Evolutionary conservation across 2,797 vertebrate genomes (phyloP).

Genomic region (Schizothorax lantsangensis): DNA sequence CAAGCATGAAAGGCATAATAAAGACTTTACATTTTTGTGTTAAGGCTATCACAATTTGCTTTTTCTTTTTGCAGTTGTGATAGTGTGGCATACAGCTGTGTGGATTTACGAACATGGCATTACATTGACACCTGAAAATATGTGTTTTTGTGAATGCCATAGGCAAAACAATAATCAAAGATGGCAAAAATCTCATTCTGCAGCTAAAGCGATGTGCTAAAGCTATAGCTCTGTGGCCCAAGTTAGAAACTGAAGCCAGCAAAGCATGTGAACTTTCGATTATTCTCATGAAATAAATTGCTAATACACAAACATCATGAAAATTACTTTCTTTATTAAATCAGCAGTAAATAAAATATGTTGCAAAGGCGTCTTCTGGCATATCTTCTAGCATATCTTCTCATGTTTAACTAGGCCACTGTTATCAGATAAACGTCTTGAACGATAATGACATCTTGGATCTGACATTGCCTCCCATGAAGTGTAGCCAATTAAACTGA

Average conservation of each 20-base stretch:
- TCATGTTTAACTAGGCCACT: not conserved
- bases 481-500: slow-evolving; percentile 12
- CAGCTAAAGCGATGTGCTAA: not conserved
- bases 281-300: slow-evolving; percentile 1
- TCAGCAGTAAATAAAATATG: not conserved
- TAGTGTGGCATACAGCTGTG: not conserved
- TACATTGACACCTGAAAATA: not conserved
- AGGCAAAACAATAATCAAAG: slow-evolving; percentile 18
- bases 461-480: not conserved
- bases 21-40: slow-evolving; percentile 65
- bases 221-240: not conserved
- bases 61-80: slow-evolving; percentile 19
- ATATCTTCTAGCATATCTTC: not conserved
- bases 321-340: not conserved
- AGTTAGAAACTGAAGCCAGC: not conserved
- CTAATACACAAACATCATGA: not conserved
- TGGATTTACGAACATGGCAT: not conserved
- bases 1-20: slow-evolving; percentile 74
- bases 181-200: not conserved
- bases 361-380: not conserved
- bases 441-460: not conserved
- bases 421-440: not conserved
- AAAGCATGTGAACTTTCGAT: not conserved
- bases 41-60: slow-evolving; percentile 49
- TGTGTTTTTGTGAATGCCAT: not conserved